phyloP scores from a whole-genome alignment of 92 coral and sea anemone genomes.

The Micromussa lordhowensis region DNA sequence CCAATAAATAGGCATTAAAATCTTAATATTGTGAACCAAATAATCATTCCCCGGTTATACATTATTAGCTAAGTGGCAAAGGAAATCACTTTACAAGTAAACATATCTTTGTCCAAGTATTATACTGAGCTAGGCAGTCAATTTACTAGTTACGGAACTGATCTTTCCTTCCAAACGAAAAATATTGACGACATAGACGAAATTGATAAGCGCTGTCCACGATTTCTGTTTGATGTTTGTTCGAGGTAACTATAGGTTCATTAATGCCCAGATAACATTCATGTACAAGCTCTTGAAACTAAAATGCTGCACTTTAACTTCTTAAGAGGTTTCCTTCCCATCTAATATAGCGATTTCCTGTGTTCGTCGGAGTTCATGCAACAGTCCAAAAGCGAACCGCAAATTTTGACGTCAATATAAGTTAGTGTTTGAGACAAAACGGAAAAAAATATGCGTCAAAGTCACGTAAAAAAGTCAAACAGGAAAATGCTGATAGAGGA shows the following conservation, averaged over 20 bases:
- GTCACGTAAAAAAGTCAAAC: neutral
- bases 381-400: neutral
- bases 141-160: neutral
- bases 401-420: neutral
- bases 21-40: neutral
- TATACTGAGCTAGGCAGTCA: neutral
- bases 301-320: neutral
- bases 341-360: neutral
- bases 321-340: neutral
- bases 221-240: neutral
- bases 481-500: neutral
- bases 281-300: neutral
- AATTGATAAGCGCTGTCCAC: neutral
- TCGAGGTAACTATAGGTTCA: neutral
- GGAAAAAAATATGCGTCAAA: neutral
- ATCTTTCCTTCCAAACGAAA: neutral
- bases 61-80: neutral
- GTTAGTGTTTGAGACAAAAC: neutral
- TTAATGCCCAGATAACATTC: neutral
- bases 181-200: neutral
- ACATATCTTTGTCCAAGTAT: neutral
- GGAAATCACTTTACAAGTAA: neutral
- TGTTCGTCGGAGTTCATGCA: neutral
- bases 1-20: neutral
- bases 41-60: neutral